Base-by-base conservation (phyloP, 1,140 invertebrate genomes). In the Ephestia elutella region DNA sequence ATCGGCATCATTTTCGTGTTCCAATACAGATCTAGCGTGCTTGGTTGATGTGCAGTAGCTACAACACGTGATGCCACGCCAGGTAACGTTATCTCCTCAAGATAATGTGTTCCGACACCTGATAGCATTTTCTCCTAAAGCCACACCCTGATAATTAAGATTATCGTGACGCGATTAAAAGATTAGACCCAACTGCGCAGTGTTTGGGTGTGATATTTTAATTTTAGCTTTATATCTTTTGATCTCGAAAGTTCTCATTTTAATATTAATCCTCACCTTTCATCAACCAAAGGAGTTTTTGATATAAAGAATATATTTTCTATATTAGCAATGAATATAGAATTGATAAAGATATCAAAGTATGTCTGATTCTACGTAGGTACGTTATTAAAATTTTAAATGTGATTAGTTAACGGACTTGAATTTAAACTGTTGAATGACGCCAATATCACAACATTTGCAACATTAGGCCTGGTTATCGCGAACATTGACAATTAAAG, bases 141-240 rank as follows among this genome's bases (percentile, higher is more conserved):
- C 75, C 80, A 73, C 75, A 70, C 78, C 80, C 66, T 66, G 78
- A 35, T 72, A 65, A 79, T 82, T 79, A 79, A 67, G 76, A 78
- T 79, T 73, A 79, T 77, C 70, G 38, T 28, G 44, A 19, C 49
- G 35, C 49, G 65, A 73, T 80, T 72, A 66, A 48, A 30, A 55
- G 67, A 69, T 73, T 74, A 70, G 49, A 17, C 30, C 1, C 54
- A 68, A 75, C 57, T 75, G 69, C 71, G 70, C 66, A 71, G 51
- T 66, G 21, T 48, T 66, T 64, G n/a, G 51, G 50, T 64, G 18
- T 18, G 49, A 62, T 50, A 59, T 15, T 60, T 53, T 53, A 53
- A 25, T 25, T 25, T 20, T 20, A 20, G 17, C 49, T 49, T 17
- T 20, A 15, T 53, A 25, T 21, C 19, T 53, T 53, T 25, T 0